A percentile compares a stretch with the other conserved stretches of the same genome.
phyloP scores from a whole-genome alignment of 2,888 invertebrate species.

The Polietes domitor region DNA sequence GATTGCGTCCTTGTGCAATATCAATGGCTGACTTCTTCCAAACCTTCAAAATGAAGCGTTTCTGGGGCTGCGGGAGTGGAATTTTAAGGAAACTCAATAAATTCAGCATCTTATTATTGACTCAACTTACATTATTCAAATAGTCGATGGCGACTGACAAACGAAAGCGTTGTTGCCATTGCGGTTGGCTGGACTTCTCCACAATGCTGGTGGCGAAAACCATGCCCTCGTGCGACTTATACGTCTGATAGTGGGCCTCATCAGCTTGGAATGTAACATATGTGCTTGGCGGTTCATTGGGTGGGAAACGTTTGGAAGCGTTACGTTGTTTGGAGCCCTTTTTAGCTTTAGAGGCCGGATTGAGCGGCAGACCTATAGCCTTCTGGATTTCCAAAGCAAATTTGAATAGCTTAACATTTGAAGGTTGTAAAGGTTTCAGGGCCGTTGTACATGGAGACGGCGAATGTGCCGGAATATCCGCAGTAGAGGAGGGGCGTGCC shows the following conservation, averaged over 20 bases:
- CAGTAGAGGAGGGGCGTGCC: neutral
- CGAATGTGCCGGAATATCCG: neutral
- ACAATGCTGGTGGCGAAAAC: slow-evolving; percentile 82
- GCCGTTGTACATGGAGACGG: neutral
- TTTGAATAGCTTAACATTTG: slow-evolving; percentile 73
- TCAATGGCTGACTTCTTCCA: slow-evolving; percentile 83
- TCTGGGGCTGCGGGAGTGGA: slow-evolving; percentile 81
- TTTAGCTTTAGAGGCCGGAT: slow-evolving; percentile 73
- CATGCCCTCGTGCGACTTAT: slow-evolving; percentile 79
- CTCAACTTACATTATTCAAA: slow-evolving; percentile 82
- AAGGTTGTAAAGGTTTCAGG: slow-evolving; percentile 45
- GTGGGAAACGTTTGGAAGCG: slow-evolving; percentile 75
- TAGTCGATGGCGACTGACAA: slow-evolving; percentile 81
- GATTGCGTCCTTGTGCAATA: slow-evolving; percentile 73
- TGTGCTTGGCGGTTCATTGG: slow-evolving; percentile 82
- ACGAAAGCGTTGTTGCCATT: slow-evolving; percentile 83
- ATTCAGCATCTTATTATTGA: too few relatives aligned
- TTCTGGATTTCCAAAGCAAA: slow-evolving; percentile 82
- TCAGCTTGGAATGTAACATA: slow-evolving; percentile 84
- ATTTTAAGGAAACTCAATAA: neutral
- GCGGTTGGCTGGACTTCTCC: slow-evolving; percentile 82
- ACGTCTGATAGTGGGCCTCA: slow-evolving; percentile 71
- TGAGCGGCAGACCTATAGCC: slow-evolving; percentile 83
- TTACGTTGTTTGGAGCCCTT: slow-evolving; percentile 73
- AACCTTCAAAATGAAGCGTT: slow-evolving; percentile 84